Percentiles rank a stretch among this genome's conserved stretches.
Evolutionary conservation across 1,140 invertebrate species (phyloP).

Genomic region (Caerostris extrusa): DNA sequence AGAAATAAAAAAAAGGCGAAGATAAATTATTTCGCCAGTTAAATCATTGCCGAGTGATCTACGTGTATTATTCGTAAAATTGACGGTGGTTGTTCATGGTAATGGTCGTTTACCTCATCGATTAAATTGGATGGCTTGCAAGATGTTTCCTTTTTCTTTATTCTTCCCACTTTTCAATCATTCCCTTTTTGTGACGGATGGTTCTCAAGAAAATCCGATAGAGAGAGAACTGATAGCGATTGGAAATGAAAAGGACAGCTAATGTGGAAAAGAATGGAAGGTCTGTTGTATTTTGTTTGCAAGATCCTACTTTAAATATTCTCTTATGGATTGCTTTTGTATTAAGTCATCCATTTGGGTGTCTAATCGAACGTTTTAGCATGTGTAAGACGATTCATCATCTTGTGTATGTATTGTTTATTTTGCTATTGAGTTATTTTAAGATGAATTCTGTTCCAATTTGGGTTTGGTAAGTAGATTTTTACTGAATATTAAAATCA

Average conservation of each 20-base stretch:
- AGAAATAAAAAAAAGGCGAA: constrained; percentile 16
- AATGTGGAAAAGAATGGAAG: constrained; percentile 22
- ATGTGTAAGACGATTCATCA: no score
- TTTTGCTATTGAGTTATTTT: no score
- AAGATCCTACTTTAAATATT: neutral
- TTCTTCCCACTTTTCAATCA: constrained; percentile 26
- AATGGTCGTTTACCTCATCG: constrained; percentile 47
- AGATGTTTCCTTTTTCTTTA: constrained; percentile 34
- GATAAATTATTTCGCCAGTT: constrained; percentile 64
- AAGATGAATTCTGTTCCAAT: no score
- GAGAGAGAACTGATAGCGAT: constrained; percentile 12
- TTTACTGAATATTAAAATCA: no score
- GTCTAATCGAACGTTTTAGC: no score
- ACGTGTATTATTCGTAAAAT: constrained; percentile 53
- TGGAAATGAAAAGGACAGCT: constrained; percentile 20
- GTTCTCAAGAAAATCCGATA: neutral
- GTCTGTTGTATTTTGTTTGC: neutral
- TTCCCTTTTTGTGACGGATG: constrained; percentile 28
- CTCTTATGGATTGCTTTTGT: no score
- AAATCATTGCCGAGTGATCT: constrained; percentile 57
- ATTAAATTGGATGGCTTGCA: constrained; percentile 41
- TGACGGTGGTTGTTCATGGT: constrained; percentile 47
- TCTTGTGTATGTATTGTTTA: no score
- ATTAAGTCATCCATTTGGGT: no score
- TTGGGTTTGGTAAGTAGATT: no score